Percentiles rank a stretch among this genome's conserved stretches.
These are phyloP conservation scores for Triplophysa tibetana DNA, from an alignment of 2,113 vertebrate species.

Conservation along the genomic window DNA sequence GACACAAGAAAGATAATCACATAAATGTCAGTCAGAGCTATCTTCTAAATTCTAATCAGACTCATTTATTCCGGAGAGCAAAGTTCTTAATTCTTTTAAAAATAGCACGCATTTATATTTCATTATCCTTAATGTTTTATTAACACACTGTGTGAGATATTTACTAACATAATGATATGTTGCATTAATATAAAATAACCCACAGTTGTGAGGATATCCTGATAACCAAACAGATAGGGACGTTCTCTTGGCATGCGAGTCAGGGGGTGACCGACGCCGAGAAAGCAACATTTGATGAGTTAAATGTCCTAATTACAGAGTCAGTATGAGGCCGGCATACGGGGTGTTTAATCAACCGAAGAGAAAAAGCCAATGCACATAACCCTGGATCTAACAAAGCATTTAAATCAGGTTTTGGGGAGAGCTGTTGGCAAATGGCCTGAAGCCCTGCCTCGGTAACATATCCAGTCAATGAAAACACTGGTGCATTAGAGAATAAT, in stretches of 20 bases:
- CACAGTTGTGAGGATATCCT: no score
- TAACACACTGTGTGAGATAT: background rate
- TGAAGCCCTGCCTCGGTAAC: background rate
- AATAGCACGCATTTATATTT: background rate
- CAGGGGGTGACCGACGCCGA: no score
- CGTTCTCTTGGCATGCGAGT: no score
- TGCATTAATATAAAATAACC: background rate
- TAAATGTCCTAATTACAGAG: slow-evolving; percentile 22
- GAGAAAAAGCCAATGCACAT: slow-evolving; percentile 9
- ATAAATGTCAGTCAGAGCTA: slow-evolving; percentile 26
- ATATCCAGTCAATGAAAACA: background rate
- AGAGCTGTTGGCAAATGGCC: background rate
- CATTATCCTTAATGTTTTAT: background rate
- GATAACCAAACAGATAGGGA: no score
- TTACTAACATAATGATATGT: background rate
- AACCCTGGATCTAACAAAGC: slow-evolving; percentile 6
- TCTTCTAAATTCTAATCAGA: background rate
- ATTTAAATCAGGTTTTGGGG: slow-evolving; percentile 10
- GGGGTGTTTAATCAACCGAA: background rate
- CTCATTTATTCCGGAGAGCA: background rate
- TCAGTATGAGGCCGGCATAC: slow-evolving; percentile 9
- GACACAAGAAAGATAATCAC: slow-evolving; percentile 25
- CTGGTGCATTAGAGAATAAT: background rate
- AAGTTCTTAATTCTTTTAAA: background rate
- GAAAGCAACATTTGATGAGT: slow-evolving; percentile 5